phyloP scores from a whole-genome alignment of 2,888 invertebrate species.

The Cosmorhoe ocellata region DNA sequence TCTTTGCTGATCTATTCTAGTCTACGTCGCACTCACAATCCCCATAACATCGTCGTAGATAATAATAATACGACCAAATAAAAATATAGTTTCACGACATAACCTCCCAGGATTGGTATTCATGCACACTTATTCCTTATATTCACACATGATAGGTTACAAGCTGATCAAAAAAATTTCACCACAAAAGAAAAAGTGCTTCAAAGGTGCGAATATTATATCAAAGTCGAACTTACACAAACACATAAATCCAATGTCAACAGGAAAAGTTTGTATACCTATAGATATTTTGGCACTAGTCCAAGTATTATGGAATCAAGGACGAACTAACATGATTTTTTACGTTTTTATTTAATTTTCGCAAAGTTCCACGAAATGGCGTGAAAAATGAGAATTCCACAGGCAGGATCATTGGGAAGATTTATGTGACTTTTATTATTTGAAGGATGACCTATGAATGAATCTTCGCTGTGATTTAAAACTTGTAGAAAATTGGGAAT shows the following conservation, averaged over 20 bases:
- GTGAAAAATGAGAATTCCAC: conserved; percentile 1
- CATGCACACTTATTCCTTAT: too few species aligned
- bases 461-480: background rate
- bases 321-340: conserved; percentile 26
- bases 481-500: too few species aligned
- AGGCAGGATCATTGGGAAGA: conserved; percentile 7
- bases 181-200: too few species aligned
- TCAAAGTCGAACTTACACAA: conserved; percentile 17
- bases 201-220: too few species aligned
- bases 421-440: conserved; percentile 6
- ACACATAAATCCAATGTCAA: conserved; percentile 32
- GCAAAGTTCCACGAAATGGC: background rate
- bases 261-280: conserved; percentile 24
- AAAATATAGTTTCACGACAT: too few species aligned
- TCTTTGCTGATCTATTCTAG: too few species aligned
- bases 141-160: too few species aligned
- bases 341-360: conserved; percentile 23
- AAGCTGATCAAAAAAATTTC: too few species aligned
- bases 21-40: too few species aligned
- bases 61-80: too few species aligned
- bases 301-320: conserved; percentile 28
- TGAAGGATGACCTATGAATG: background rate
- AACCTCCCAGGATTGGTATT: too few species aligned
- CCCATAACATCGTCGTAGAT: too few species aligned
- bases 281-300: conserved; percentile 24